Conservation (phyloP, 1,140 invertebrate genomes). For the Leptoteleia sp. region DNA sequence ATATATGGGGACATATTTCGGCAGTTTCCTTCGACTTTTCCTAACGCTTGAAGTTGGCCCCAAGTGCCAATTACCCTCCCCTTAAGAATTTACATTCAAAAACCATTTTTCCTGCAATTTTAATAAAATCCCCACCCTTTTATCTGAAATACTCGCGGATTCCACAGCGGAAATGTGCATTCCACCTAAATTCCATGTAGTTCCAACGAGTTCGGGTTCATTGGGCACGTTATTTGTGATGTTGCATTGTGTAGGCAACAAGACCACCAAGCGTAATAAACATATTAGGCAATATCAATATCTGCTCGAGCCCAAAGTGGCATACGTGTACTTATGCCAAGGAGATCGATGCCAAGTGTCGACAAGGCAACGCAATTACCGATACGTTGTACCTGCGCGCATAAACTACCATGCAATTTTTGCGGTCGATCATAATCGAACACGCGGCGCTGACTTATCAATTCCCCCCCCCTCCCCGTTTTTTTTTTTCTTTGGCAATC, state of each 20-base stretch:
- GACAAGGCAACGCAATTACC: conserved; percentile 53
- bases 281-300: conserved; percentile 32
- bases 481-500: conserved; percentile 53
- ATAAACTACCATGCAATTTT: conserved; percentile 54
- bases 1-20: no score
- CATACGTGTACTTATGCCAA: conserved; percentile 43
- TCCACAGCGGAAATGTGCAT: no score
- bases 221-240: background rate
- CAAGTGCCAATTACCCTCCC: no score
- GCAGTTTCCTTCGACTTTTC: no score
- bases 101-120: no score
- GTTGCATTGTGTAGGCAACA: conserved; percentile 11
- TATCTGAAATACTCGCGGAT: no score
- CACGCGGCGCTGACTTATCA: conserved; percentile 57
- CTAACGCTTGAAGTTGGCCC: no score
- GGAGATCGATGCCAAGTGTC: conserved; percentile 58
- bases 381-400: conserved; percentile 24
- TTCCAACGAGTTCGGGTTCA: no score
- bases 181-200: no score
- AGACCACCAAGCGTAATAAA: conserved; percentile 46
- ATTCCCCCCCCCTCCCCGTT: no score
- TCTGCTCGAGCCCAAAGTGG: conserved; percentile 22
- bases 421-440: conserved; percentile 64
- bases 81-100: no score
- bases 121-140: no score